Base-by-base conservation (phyloP, 53 echinoderm and acorn worm species). In the Mesocentrotus franciscanus region DNA sequence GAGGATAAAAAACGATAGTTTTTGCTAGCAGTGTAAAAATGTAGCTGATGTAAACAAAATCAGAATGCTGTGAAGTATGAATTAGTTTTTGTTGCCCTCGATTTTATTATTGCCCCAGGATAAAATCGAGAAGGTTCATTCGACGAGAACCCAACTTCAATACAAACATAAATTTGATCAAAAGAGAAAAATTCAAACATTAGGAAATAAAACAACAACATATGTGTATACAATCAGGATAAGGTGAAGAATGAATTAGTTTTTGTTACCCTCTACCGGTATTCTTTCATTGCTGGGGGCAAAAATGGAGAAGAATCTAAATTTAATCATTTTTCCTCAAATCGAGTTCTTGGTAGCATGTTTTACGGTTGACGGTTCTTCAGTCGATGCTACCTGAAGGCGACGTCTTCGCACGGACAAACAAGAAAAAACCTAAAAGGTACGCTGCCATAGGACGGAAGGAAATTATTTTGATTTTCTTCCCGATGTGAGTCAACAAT, bases 401-500 rank as follows among this genome's bases (percentile, higher is more conserved):
- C 87, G 4, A 58, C 81, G 9, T 29, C 49, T 84, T 84, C 55
- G 18, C 55, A 84, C 12, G 6, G 49, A 12, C 76, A 42, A 36
- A 49, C 49, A 24, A 18, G 15, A 56, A 87, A 87, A 57, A 87
- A 2, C n/a, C 27, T 58, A 10, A 29, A 8, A n/a, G 27, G 58
- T 56, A 14, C 29, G 15, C 81, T 59, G 58, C 29, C 29, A n/a
- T 27, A 56, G 15, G 57, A 87, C 84, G 58, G 58, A 87, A 58
- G 57, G n/a, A 87, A 87, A 87, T 87, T n/a, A 87, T 87, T 87
- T 27, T 87, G 58, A 87, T 87, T 58, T n/a, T 81, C 27, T 87
- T 58, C 58, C 58, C 12, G 49, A 16, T 24, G n/a, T 59, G 87
- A 87, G 87, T 87, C 87, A 87, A 87, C 87, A 87, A 87, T 58